Evolutionary conservation across 1,140 invertebrate genomes (phyloP).

Genomic region (Thalassaphorura encarpata): DNA sequence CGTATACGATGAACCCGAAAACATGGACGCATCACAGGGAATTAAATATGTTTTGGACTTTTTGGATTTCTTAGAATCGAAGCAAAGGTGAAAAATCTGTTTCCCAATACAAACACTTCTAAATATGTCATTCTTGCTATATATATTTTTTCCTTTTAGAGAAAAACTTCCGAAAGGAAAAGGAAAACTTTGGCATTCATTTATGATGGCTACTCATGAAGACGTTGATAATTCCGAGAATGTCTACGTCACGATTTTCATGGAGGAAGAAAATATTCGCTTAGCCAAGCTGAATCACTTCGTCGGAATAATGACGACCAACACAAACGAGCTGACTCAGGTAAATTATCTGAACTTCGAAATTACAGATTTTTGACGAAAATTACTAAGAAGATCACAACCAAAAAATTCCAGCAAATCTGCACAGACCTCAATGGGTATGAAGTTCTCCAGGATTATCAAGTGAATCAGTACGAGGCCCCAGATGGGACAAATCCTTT

Average conservation of each 20-base stretch:
- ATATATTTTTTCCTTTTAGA: conserved; percentile 34
- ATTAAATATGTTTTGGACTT: conserved; percentile 64
- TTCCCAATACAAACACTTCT: background rate
- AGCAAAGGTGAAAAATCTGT: conserved; percentile 47
- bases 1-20: conserved; percentile 60
- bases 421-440: conserved; percentile 68
- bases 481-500: conserved; percentile 61
- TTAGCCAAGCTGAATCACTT: conserved; percentile 55
- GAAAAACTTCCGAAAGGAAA: conserved; percentile 52
- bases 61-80: conserved; percentile 60
- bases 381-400: background rate
- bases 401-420: conserved; percentile 52
- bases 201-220: conserved; percentile 69
- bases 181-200: conserved; percentile 65
- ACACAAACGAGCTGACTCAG: conserved; percentile 72
- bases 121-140: conserved; percentile 2
- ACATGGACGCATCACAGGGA: conserved; percentile 51
- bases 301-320: conserved; percentile 67
- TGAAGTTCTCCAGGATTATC: conserved; percentile 60
- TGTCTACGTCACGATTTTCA: conserved; percentile 59
- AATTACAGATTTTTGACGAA: background rate
- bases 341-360: conserved; percentile 38
- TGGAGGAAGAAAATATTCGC: conserved; percentile 60
- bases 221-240: conserved; percentile 57
- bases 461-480: conserved; percentile 65